Percentiles rank a stretch among this genome's conserved stretches.
phyloP scores from a whole-genome alignment of 2,797 vertebrate species.

The Florisuga fusca region DNA sequence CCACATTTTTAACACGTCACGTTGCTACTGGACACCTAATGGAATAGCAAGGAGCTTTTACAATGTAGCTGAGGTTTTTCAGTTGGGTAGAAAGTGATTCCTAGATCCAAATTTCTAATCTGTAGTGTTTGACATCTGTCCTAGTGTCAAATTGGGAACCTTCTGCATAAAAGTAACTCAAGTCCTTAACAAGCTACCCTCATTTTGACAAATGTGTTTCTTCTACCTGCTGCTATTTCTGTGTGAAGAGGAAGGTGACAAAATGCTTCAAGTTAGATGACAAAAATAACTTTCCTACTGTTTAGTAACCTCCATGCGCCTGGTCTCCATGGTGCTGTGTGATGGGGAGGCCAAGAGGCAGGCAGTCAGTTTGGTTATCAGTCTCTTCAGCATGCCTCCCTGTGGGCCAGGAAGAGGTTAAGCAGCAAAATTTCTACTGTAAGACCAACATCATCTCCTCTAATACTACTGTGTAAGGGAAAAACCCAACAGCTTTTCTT shows the following conservation, averaged over 20 bases:
- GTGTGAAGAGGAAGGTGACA: conserved; percentile 41
- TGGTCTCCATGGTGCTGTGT: conserved; percentile 33
- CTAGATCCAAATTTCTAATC: neutral
- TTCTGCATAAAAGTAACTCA: neutral
- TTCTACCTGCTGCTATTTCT: conserved; percentile 38
- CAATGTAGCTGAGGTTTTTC: neutral
- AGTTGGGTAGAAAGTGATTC: neutral
- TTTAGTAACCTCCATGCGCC: conserved; percentile 1
- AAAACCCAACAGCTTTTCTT: fast-evolving
- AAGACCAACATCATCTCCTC: neutral
- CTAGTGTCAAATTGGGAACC: neutral
- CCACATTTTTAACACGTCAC: neutral
- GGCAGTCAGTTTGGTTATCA: neutral
- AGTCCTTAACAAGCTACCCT: neutral
- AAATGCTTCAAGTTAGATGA: conserved; percentile 17
- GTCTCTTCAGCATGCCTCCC: neutral
- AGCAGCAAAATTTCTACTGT: neutral
- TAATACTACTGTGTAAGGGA: neutral
- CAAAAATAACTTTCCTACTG: conserved; percentile 28
- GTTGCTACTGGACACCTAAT: neutral
- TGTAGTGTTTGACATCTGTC: neutral
- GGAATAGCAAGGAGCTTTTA: neutral
- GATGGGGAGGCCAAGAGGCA: neutral
- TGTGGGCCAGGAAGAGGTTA: neutral
- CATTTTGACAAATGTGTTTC: neutral